Evolutionary conservation across 2,888 invertebrate genomes (phyloP).

Genomic region (Lochmaea crataegi): DNA sequence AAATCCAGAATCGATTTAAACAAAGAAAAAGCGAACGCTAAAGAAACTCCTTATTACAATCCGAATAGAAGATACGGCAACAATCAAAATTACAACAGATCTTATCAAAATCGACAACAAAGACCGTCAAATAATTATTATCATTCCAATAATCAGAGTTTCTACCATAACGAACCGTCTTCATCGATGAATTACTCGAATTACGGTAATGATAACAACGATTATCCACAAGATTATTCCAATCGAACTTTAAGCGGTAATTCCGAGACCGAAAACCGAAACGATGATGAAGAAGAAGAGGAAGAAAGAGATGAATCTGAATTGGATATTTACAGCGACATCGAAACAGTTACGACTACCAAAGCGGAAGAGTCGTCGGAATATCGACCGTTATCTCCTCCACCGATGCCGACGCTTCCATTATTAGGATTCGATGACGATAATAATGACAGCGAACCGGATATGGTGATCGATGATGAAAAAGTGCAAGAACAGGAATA

Average conservation of each 20-base stretch:
- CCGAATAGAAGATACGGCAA: constrained; percentile 33
- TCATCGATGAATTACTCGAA: constrained; percentile 42
- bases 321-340: constrained; percentile 73
- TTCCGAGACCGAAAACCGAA: constrained; percentile 48
- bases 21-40: constrained; percentile 31
- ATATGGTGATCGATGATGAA: constrained; percentile 69
- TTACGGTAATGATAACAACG: constrained; percentile 44
- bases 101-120: constrained; percentile 40
- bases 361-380: constrained; percentile 56
- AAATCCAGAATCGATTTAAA: constrained; percentile 36
- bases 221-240: constrained; percentile 57
- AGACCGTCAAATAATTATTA: constrained; percentile 43
- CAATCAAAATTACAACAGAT: constrained; percentile 35
- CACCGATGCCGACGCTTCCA: constrained; percentile 31
- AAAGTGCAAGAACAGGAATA: constrained; percentile 55
- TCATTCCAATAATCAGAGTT: constrained; percentile 40
- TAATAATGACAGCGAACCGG: constrained; percentile 66
- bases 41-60: constrained; percentile 40
- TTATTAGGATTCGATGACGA: constrained; percentile 64
- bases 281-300: constrained; percentile 47
- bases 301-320: constrained; percentile 63
- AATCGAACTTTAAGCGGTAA: constrained; percentile 55
- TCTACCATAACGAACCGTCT: constrained; percentile 42
- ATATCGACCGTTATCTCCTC: constrained; percentile 39
- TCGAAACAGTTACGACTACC: constrained; percentile 64